Conservation (phyloP, 2,113 vertebrate species). For the Eurystomus gularis region DNA sequence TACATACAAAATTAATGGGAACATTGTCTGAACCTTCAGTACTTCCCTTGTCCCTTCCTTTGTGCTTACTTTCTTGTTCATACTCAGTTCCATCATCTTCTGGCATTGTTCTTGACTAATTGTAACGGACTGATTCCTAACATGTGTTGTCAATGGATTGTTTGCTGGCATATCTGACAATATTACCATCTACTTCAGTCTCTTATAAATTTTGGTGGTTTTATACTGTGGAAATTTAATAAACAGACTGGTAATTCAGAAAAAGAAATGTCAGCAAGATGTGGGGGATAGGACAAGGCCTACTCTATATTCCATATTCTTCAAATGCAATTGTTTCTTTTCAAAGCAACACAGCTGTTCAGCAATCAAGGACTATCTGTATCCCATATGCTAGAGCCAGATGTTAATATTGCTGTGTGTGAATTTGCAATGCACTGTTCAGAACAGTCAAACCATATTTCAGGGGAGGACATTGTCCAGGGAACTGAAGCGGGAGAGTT, state of each 20-base stretch:
- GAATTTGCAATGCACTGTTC: conserved; percentile 26
- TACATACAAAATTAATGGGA: background rate
- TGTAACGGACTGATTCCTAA: conserved; percentile 11
- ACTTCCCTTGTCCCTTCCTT: background rate
- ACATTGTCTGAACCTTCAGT: background rate
- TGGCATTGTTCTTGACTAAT: conserved; percentile 37
- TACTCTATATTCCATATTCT: conserved; percentile 40
- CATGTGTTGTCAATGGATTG: conserved; percentile 5
- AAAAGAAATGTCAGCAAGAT: conserved; percentile 55
- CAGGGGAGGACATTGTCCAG: conserved; percentile 51
- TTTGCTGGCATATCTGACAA: conserved; percentile 34
- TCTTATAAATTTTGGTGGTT: conserved; percentile 17
- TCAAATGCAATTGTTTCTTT: conserved; percentile 67
- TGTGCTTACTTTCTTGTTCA: conserved; percentile 17
- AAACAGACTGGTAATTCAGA: conserved; percentile 45
- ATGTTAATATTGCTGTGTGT: conserved; percentile 48
- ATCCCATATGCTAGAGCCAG: conserved; percentile 65
- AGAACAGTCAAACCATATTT: conserved; percentile 49
- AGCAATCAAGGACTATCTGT: conserved; percentile 51
- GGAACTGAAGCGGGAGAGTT: conserved; percentile 28
- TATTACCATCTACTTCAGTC: conserved; percentile 9
- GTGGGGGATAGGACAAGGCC: conserved; percentile 49
- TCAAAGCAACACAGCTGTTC: conserved; percentile 61
- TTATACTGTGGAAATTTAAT: conserved; percentile 50
- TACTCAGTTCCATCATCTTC: background rate